Evolutionary conservation across 2,113 vertebrate species (phyloP), one percentile per base, ranked within the genome.

Genomic region (Lepus europaeus): DNA sequence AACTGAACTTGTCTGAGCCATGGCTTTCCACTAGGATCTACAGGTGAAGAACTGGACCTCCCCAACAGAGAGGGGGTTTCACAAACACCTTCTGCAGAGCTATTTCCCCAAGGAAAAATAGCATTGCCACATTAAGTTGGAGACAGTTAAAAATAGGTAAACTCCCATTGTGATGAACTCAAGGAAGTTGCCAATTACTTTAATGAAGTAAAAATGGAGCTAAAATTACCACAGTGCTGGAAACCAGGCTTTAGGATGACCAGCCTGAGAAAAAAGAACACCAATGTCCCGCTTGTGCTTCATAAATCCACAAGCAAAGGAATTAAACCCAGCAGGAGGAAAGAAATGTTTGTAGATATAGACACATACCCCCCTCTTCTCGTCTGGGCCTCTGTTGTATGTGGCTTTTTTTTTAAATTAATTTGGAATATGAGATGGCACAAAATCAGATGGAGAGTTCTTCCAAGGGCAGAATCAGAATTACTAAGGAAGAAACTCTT

Each of bases 141-240:
- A 94, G 69, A 89, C 36, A 66, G 95, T 92, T 97, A 96, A 97
- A 97, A 97, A 96, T 92, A 96, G 90, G 96, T 92, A 96, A 96
- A 96, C 63, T 95, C 92, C 64, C 92, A 90, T 87, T 97, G 79
- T 97, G 90, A 96, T 94, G 86, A 97, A 94, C 82, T 95, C 88
- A 89, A 93, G 85, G 88, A 96, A 95, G 51, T 93, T 89, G 78
- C 90, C 86, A 90, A 51, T 96, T 96, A 95, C 95, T 96, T 97
- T 97, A 97, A 95, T 95, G 79, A 97, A 93, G 45, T 85, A 92
- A 95, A 45, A 96, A 93, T 89, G 74, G 78, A 92, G 64, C 89
- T 96, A 97, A 97, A 95, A 97, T 96, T 95, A 97, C 95, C 78
- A 89, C 59, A 83, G 63, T 73, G 56, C 90, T 94, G 88, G 66